Evolutionary conservation across 2,888 invertebrate species (phyloP).

Genomic region (Cheilosia grossa): DNA sequence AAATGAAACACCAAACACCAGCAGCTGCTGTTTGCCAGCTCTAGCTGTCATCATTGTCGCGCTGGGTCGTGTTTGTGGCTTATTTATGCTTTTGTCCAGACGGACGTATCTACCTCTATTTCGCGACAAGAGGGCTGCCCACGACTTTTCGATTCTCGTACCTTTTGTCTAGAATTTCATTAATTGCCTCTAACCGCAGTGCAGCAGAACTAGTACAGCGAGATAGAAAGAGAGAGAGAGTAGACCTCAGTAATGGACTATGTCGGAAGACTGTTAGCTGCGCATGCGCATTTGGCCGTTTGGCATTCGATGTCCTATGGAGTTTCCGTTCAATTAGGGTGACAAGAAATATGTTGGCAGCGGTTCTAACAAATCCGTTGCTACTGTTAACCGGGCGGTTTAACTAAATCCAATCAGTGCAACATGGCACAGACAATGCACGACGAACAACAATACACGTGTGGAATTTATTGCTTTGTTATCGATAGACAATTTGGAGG

Average conservation of each 20-base stretch:
- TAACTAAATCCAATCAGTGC: conserved; percentile 69
- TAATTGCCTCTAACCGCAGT: conserved; percentile 53
- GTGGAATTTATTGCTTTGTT: conserved; percentile 75
- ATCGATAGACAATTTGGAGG: conserved; percentile 70
- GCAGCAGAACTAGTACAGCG: neutral
- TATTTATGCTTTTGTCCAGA: conserved; percentile 70
- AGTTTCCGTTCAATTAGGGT: conserved; percentile 73
- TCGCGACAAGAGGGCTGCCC: conserved; percentile 57
- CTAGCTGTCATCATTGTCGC: conserved; percentile 73
- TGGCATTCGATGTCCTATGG: conserved; percentile 46
- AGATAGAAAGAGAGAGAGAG: conserved; percentile 1
- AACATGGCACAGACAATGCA: conserved; percentile 43
- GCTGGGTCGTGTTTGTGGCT: conserved; percentile 73
- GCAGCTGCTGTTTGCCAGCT: conserved; percentile 69
- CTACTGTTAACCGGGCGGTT: conserved; percentile 59
- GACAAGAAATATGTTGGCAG: conserved; percentile 74
- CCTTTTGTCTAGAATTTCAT: conserved; percentile 51
- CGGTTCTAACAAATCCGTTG: conserved; percentile 63
- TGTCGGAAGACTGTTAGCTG: conserved; percentile 24
- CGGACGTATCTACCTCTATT: conserved; percentile 49
- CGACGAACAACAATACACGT: conserved; percentile 70
- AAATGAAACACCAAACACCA: conserved; percentile 65
- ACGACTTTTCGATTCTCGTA: conserved; percentile 59
- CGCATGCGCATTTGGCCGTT: conserved; percentile 50
- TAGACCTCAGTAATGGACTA: neutral